These are phyloP conservation scores for Troglohyphantes excavatus DNA, from an alignment of 2,888 invertebrate species.

Conservation along the genomic window DNA sequence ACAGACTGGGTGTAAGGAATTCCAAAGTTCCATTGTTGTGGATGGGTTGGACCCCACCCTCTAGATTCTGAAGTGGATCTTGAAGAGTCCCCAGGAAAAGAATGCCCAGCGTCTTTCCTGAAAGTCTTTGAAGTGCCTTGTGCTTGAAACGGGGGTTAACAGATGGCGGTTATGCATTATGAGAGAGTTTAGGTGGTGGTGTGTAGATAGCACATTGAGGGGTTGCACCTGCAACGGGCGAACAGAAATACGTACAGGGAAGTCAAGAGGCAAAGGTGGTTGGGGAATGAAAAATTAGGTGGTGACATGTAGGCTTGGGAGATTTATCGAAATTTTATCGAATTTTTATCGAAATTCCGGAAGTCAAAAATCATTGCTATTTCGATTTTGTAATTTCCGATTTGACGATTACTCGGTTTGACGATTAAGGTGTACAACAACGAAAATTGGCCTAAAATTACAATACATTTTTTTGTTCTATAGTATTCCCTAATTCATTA, in stretches of 20 bases:
- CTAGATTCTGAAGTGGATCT: constrained; percentile 44
- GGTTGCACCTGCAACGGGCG: constrained; percentile 57
- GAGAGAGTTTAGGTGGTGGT: constrained; percentile 19
- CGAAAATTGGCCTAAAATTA: too few species aligned
- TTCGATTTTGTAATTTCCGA: too few species aligned
- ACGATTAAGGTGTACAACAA: too few species aligned
- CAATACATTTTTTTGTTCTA: too few species aligned
- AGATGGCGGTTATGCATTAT: constrained; percentile 71
- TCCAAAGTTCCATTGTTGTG: constrained; percentile 49
- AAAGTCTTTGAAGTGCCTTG: constrained; percentile 47
- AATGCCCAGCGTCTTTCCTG: constrained; percentile 45
- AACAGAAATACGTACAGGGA: constrained; percentile 6
- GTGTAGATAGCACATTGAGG: constrained; percentile 47
- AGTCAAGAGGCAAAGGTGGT: not conserved
- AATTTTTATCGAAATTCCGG: too few species aligned
- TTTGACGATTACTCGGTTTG: too few species aligned
- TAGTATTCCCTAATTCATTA: too few species aligned
- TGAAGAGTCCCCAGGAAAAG: constrained; percentile 63
- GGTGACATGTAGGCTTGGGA: too few species aligned
- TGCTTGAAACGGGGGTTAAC: constrained; percentile 65
- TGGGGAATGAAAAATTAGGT: constrained; percentile 2
- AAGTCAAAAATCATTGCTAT: too few species aligned
- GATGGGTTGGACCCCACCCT: constrained; percentile 71
- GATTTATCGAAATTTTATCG: too few species aligned
- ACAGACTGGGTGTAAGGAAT: constrained; percentile 46